Percentiles rank a stretch among this genome's conserved stretches.
phyloP scores from a whole-genome alignment of 2,797 vertebrate genomes.

The Darevskia nairensis region DNA sequence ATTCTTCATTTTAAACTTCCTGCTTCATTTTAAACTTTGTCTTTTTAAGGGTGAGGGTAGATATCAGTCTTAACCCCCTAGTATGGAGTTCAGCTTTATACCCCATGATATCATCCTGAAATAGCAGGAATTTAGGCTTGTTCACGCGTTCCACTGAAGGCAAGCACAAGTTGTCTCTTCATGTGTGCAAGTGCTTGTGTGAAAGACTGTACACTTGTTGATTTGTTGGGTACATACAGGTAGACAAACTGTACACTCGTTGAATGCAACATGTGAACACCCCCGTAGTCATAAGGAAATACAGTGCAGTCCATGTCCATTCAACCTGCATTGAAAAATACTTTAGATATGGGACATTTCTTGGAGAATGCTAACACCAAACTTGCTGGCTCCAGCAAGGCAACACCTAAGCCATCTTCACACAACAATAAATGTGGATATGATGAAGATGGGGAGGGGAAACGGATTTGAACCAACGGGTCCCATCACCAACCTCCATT shows the following conservation, averaged over 20 bases:
- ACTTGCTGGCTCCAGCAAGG: background rate
- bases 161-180: too few relatives aligned
- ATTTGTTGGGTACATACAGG: too few relatives aligned
- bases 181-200: too few relatives aligned
- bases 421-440: background rate
- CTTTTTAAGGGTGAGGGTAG: background rate
- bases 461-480: too few relatives aligned
- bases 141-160: too few relatives aligned
- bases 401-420: background rate
- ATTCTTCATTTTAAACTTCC: constrained; percentile 2
- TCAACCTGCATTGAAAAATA: background rate
- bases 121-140: background rate
- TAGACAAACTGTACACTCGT: too few relatives aligned
- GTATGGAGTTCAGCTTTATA: background rate
- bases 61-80: background rate
- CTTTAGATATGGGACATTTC: background rate
- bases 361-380: background rate
- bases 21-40: too few relatives aligned
- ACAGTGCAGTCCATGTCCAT: background rate
- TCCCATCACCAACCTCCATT: background rate
- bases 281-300: background rate
- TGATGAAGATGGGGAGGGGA: background rate
- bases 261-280: too few relatives aligned
- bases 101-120: background rate
- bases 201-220: too few relatives aligned